phyloP scores from a whole-genome alignment of 2,888 invertebrate species.

The Ochropleura leucogaster region DNA sequence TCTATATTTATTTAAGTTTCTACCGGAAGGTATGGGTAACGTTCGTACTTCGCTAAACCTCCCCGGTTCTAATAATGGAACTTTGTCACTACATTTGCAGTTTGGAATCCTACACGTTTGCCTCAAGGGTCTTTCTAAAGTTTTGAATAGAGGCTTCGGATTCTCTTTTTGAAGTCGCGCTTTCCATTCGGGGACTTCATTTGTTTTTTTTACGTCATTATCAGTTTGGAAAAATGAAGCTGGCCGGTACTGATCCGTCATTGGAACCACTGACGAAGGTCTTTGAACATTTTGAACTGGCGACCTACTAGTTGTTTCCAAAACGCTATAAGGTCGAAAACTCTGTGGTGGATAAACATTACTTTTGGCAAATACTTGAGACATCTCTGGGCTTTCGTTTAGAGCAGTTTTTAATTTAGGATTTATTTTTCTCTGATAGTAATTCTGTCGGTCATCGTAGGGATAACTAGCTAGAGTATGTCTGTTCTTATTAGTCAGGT shows the following conservation, averaged over 20 bases:
- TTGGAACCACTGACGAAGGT: slow-evolving; percentile 86
- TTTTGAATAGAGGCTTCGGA: slow-evolving; percentile 77
- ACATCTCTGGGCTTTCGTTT: slow-evolving; percentile 76
- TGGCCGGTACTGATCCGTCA: slow-evolving; percentile 85
- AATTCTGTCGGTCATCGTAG: slow-evolving; percentile 80
- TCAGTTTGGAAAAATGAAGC: slow-evolving; percentile 84
- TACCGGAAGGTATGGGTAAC: slow-evolving; percentile 80
- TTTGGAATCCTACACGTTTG: slow-evolving; percentile 86
- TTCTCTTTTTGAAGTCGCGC: slow-evolving; percentile 82
- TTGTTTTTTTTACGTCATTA: slow-evolving; percentile 74
- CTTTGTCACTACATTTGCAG: slow-evolving; percentile 84
- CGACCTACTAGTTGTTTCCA: slow-evolving; percentile 81
- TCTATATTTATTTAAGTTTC: slow-evolving; percentile 80
- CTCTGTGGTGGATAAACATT: slow-evolving; percentile 77
- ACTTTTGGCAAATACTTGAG: slow-evolving; percentile 76
- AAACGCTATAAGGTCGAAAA: slow-evolving; percentile 86
- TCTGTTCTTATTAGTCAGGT: slow-evolving; percentile 76
- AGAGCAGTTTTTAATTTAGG: slow-evolving; percentile 75
- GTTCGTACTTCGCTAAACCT: slow-evolving; percentile 83
- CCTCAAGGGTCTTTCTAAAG: slow-evolving; percentile 80
- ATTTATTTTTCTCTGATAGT: slow-evolving; percentile 77
- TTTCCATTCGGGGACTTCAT: slow-evolving; percentile 86
- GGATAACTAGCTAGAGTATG: slow-evolving; percentile 83
- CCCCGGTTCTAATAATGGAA: slow-evolving; percentile 66
- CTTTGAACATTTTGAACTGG: slow-evolving; percentile 79